Base-by-base conservation (phyloP, 23 tunicate species). In the Trididemnum nubilum region DNA sequence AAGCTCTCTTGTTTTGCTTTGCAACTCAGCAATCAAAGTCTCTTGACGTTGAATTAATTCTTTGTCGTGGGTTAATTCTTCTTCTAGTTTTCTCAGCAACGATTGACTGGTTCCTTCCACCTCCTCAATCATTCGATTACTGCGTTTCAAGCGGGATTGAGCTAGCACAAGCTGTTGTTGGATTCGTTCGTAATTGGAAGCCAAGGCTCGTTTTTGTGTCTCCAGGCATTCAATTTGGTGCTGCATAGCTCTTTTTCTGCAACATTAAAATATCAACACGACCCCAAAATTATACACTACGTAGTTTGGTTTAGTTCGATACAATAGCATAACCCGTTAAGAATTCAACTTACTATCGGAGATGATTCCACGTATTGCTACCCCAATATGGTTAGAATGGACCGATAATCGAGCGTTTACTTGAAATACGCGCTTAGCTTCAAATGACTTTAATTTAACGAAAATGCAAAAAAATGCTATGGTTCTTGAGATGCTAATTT, bases 201-300 rank as follows among this genome's bases (percentile, higher is more conserved):
- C 90, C 19, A 91, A 37, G 0, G 97, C 82, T 18, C 89, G 85
- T 39, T 88, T 85, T 51, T 91, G 97, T 22, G 81, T 76, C 58
- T 85, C 97, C 79, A 91, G 49, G 75, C 97, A 85, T 81, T 91
- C 90, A 22, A 91, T 81, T 37, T 91, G 97, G 37, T 91, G 97
- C 37, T 91, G 82, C 79, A 91, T 60, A 12, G 97, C 89, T 29
- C 89, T 73, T 59, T 81, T 84, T 34, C 89, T 61, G 67, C 57
- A 18, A 49, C 15, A 49, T 49, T 49, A 18, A 49, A 49, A 49
- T 12, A 49, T 49, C 15, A 49, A 49, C 12, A 12, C 57, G 18
- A 49, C 12, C 57, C 12, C 12, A 49, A 49, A 9, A 9, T 9
- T 9, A 49, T 49, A 18, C 57, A 49, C 57, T 18, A 49, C n/a